Base-by-base conservation (phyloP, 23 tunicate genomes). In the Trididemnum miniatum region DNA sequence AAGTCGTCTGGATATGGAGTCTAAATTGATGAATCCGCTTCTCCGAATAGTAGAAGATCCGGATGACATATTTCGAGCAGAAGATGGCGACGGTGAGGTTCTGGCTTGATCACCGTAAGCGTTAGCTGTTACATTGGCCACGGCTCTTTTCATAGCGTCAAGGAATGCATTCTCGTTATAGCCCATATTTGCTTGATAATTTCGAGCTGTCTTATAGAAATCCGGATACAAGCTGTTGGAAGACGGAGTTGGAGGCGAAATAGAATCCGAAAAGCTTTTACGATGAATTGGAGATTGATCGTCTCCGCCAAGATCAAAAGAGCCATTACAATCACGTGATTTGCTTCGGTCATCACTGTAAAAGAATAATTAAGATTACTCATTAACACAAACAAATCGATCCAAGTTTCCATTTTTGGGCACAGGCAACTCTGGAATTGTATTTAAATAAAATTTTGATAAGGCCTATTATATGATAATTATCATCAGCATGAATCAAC, bases 91-190 rank as follows among this genome's bases (percentile, higher is more conserved):
- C 23, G 86, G 78, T 2, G 78, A 57, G 62, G 78, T 71, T 52
- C 67, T 38, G 54, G 20, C 67, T n/a, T 59, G 38, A 28, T 71
- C 62, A 34, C 65, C n/a, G 40, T 71, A 66, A 57, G 83, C 65
- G 25, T 72, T 31, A 3, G 77, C 86, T 1, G 85, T 30, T 26
- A 57, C 79, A 27, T 35, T 73, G 0, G 89, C 77, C 4, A 86
- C 80, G 12, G 84, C 90, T 28, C 84, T 33, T 31, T 86, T 86
- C 84, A 86, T 86, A 5, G 90, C 90, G 28, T 86, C 84, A 3
- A 65, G 51, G 20, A 86, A 71, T 24, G 84, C 90, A 27, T 86
- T 44, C 18, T 86, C 90, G 28, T 35, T 60, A 59, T 76, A 86
- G 25, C 62, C 62, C 44, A 83, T 33, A 26, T 74, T 74, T 1